These are phyloP conservation scores for Parapristionchus giblindavisi DNA, from an alignment of 2,888 invertebrate genomes.

Conservation along the genomic window DNA sequence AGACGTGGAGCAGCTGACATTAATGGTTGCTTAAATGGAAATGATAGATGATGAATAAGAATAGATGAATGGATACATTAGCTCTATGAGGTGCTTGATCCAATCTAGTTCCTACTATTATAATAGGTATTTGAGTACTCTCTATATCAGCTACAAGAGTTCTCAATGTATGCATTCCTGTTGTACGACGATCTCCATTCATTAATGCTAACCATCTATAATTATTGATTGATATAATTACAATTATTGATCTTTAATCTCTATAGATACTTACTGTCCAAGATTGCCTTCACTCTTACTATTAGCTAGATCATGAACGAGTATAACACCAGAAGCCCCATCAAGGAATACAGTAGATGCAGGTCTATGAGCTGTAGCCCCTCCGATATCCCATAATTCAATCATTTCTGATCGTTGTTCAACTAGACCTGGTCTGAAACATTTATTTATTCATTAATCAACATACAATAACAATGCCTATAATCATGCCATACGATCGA, in stretches of 20 bases:
- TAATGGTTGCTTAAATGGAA: constrained; percentile 18
- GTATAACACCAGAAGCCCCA: constrained; percentile 87
- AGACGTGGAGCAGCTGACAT: constrained; percentile 41
- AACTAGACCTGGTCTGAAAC: constrained; percentile 56
- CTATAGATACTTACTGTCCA: constrained; percentile 81
- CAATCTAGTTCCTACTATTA: constrained; percentile 91
- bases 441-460: neutral
- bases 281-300: constrained; percentile 83
- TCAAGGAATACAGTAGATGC: constrained; percentile 93
- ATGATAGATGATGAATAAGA: neutral
- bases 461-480: neutral
- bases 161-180: constrained; percentile 18
- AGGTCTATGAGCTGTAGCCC: constrained; percentile 89
- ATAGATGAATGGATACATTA: constrained; percentile 27
- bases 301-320: constrained; percentile 96
- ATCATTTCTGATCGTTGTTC: constrained; percentile 72
- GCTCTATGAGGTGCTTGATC: constrained; percentile 74
- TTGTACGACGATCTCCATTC: constrained; percentile 74
- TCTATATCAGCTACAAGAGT: constrained; percentile 52
- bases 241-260: neutral
- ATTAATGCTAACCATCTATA: constrained; percentile 86
- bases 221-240: neutral
- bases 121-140: constrained; percentile 80
- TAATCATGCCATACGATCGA: constrained; percentile 36
- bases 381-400: constrained; percentile 97